A percentile compares a stretch with the other conserved stretches of the same genome.
phyloP scores from a whole-genome alignment of 2,113 vertebrate genomes.

The Poicephalus meyeri region DNA sequence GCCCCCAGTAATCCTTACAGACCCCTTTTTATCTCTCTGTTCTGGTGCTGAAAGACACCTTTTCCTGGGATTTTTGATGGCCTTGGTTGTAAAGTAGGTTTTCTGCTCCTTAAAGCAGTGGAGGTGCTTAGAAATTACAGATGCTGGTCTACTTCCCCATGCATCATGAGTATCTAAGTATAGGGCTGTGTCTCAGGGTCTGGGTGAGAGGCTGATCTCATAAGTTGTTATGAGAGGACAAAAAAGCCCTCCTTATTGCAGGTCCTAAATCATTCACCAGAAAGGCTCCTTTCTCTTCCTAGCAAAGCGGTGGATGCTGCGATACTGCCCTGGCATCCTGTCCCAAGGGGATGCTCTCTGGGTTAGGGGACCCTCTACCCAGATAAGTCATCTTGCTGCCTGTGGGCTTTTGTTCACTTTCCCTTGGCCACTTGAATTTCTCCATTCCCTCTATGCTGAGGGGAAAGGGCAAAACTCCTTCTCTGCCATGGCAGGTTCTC shows the following conservation, averaged over 20 bases:
- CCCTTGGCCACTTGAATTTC: not conserved
- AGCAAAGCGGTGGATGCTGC: fast-evolving
- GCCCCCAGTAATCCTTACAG: not conserved
- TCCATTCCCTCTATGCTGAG: not conserved
- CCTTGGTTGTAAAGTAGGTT: not conserved
- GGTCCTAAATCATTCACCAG: not conserved
- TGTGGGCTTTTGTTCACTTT: not conserved
- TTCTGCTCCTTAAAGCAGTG: not conserved
- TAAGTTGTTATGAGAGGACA: not conserved
- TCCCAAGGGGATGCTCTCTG: not conserved
- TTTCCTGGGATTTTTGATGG: not conserved
- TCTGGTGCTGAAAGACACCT: not conserved
- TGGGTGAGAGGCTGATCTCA: not conserved
- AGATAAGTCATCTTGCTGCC: not conserved
- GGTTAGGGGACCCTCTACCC: not conserved
- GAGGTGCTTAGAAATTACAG: not conserved
- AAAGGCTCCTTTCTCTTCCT: not conserved
- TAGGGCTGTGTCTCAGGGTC: not conserved
- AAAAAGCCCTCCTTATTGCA: not conserved
- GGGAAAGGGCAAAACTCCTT: not conserved
- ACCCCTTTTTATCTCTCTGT: not conserved
- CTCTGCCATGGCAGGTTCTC: not conserved
- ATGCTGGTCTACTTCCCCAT: not conserved
- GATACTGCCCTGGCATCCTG: not conserved
- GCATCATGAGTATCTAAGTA: not conserved